Evolutionary conservation across 1,140 invertebrate species (phyloP).

Genomic region (Oreohelix idahoensis): DNA sequence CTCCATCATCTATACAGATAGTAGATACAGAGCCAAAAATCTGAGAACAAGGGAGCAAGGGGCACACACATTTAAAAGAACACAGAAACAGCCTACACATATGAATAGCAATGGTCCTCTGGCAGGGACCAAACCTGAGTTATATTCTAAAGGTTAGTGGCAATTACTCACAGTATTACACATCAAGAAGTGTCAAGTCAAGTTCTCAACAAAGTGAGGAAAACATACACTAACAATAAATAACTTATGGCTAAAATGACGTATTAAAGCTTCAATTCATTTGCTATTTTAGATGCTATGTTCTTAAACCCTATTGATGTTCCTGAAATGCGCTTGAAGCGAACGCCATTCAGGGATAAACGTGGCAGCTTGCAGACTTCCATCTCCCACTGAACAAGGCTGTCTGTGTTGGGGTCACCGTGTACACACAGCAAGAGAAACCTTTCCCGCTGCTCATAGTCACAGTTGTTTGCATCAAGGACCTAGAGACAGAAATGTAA

Average conservation of each 20-base stretch:
- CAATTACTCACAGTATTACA: not conserved
- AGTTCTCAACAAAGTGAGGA: not conserved
- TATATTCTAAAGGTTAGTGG: not conserved
- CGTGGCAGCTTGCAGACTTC: slow-evolving; percentile 99
- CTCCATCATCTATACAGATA: too few species aligned
- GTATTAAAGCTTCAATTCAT: slow-evolving; percentile 95
- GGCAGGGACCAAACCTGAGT: slow-evolving; percentile 6
- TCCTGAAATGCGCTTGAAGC: slow-evolving; percentile 99
- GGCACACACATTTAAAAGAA: not conserved
- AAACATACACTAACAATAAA: slow-evolving; percentile 17
- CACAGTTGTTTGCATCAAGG: slow-evolving; percentile 98
- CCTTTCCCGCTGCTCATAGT: slow-evolving; percentile 98
- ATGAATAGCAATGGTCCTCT: not conserved
- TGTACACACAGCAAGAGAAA: slow-evolving; percentile 98
- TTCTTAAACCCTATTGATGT: slow-evolving; percentile 99
- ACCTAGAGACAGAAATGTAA: slow-evolving; percentile 71
- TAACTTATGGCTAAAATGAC: not conserved
- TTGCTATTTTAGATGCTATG: slow-evolving; percentile 99
- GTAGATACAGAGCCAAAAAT: too few species aligned
- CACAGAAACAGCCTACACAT: not conserved
- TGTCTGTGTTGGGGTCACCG: slow-evolving; percentile 98
- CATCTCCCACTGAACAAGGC: slow-evolving; percentile 99
- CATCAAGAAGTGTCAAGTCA: not conserved
- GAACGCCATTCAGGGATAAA: slow-evolving; percentile 97
- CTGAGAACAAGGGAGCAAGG: too few species aligned